Evolutionary conservation across 2,888 invertebrate species (phyloP).

Genomic region (Sminthurinus aureus): DNA sequence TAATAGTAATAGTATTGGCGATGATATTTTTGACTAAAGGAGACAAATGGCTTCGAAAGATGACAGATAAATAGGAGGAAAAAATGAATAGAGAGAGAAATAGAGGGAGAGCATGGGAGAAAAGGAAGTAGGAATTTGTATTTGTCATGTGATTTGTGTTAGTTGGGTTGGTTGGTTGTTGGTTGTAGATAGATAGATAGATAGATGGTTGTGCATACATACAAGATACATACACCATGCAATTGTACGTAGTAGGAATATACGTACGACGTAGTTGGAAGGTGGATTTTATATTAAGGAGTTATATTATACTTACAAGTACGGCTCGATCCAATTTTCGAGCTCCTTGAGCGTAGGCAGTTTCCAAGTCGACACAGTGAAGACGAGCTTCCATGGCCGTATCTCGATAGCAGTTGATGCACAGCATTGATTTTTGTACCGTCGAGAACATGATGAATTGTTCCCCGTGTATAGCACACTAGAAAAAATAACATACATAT

Average conservation of each 20-base stretch:
- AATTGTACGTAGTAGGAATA: background rate
- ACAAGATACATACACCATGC: no score
- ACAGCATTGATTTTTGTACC: constrained; percentile 74
- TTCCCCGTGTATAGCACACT: constrained; percentile 75
- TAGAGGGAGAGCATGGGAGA: background rate
- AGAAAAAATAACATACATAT: no score
- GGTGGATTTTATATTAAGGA: background rate
- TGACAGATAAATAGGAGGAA: background rate
- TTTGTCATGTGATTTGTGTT: background rate
- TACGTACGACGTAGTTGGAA: background rate
- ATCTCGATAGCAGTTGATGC: constrained; percentile 78
- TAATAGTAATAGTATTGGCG: no score
- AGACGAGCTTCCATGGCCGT: constrained; percentile 72
- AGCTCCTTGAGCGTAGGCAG: constrained; percentile 75
- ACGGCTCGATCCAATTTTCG: constrained; percentile 75
- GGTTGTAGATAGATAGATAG: background rate
- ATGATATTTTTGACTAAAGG: background rate
- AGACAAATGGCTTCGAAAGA: background rate
- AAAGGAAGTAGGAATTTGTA: background rate
- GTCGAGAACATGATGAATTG: constrained; percentile 79
- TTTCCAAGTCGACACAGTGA: constrained; percentile 76
- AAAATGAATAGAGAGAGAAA: background rate
- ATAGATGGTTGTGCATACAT: background rate
- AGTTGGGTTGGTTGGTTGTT: no score
- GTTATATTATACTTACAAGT: constrained; percentile 63